A percentile compares a stretch with the other conserved stretches of the same genome.
These are phyloP conservation scores for Apotomis turbidana DNA, from an alignment of 2,888 invertebrate species.

Conservation along the genomic window DNA sequence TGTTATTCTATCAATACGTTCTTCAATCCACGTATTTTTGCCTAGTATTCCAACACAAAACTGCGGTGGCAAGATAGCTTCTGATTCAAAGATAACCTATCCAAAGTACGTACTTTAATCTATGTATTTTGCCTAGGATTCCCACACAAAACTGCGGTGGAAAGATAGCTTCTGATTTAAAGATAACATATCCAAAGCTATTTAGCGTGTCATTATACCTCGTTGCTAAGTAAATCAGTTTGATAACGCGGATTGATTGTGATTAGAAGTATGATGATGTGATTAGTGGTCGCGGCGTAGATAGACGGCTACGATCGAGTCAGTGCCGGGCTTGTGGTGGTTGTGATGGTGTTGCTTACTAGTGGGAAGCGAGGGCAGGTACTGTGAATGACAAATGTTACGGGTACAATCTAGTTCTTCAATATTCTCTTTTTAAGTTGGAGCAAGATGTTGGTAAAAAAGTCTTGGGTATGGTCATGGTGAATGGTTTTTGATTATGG, in stretches of 20 bases:
- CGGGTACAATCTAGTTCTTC: no score
- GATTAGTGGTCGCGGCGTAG: slow-evolving; percentile 8
- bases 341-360: slow-evolving; percentile 28
- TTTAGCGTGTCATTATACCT: not conserved
- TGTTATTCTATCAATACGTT: no score
- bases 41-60: not conserved
- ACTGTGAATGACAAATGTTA: not conserved
- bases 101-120: no score
- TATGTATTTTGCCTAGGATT: no score
- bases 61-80: not conserved
- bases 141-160: not conserved
- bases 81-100: not conserved
- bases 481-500: no score
- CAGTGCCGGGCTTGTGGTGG: not conserved
- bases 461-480: no score
- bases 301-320: slow-evolving; percentile 13
- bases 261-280: slow-evolving; percentile 10
- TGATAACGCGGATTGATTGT: slow-evolving; percentile 28
- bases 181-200: not conserved
- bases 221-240: slow-evolving; percentile 19
- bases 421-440: no score
- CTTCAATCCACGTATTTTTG: no score
- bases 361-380: slow-evolving; percentile 33
- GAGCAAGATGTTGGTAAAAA: no score
- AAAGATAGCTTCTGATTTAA: not conserved